A percentile compares a stretch with the other conserved stretches of the same genome.
phyloP scores from a whole-genome alignment of 2,113 vertebrate species.

The Sylvia atricapilla region DNA sequence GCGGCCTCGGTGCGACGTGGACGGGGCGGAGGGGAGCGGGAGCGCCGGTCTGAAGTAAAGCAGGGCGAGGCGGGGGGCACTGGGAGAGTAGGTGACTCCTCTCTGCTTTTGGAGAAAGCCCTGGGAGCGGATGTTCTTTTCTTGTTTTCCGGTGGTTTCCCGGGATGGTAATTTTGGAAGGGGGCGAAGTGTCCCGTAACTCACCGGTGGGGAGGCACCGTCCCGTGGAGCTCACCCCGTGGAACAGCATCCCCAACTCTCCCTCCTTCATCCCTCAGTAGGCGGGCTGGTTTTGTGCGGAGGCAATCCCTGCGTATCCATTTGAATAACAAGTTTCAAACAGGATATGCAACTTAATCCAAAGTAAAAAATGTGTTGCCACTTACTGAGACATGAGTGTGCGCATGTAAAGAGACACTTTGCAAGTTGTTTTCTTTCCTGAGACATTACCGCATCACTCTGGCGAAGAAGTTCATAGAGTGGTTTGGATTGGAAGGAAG shows the following conservation, averaged over 20 bases:
- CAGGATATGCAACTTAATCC: background rate
- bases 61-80: background rate
- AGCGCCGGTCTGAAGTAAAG: background rate
- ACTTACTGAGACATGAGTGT: background rate
- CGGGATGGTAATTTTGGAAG: background rate
- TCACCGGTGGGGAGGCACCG: too few species aligned
- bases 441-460: background rate
- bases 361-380: background rate
- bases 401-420: background rate
- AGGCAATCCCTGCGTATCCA: background rate
- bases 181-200: background rate
- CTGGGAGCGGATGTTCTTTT: background rate
- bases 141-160: background rate
- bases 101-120: background rate
- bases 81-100: background rate
- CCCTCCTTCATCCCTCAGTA: background rate
- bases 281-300: background rate
- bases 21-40: background rate
- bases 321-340: conserved; percentile 32
- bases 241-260: background rate
- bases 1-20: background rate
- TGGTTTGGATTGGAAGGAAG: background rate
- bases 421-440: background rate
- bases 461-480: background rate
- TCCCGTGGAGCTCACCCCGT: too few species aligned